Base-by-base conservation (phyloP, 2,797 vertebrate genomes). In the Anisognathus igniventris region DNA sequence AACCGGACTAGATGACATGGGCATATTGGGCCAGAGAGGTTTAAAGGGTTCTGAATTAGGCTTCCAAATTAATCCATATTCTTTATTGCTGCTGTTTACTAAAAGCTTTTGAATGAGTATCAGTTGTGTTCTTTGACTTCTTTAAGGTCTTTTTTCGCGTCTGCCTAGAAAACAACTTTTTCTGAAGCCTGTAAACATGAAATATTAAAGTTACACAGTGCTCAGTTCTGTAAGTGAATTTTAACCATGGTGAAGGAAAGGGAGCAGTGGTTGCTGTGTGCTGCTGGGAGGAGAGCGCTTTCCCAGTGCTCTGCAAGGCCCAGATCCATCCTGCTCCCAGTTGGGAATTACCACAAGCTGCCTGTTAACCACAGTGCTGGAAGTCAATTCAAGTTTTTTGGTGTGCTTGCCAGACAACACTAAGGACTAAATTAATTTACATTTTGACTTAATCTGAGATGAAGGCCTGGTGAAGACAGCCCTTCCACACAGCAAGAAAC, bases 81-180 rank as follows among this genome's bases (percentile, higher is more conserved):
- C 11, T 83, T 73, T 60, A 37, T 65, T 10, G 1, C 21, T 79
- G 16, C 30, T 61, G 30, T 33, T 92, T 74, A 42, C 50, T 51
- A 35, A 92, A 86, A 73, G 48, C 37, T 76, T 90, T 58, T 60
- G 37, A 82, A 87, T 56, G 8, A 81, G 7, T 90, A 48, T 74
- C n/a, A 53, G 25, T 66, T 82, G 66, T 60, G 11, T 66, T 76
- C 24, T 87, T 75, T 72, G 54, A 50, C 20, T 70, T 72, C 42
- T 81, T 86, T 35, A 57, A 60, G 22, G 21, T 31, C 15, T 57
- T 80, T 86, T 70, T 60, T 48, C 27, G 48, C 2, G 7, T 50
- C 54, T 78, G 25, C 57, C 33, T 83, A 39, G 50, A 77, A 74
- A 83, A 33, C 67, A 70, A 30, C n/a, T 58, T 86, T 76, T 93